Base-by-base conservation (phyloP, 2,888 invertebrate genomes). In the Polyommatus iphigenia region DNA sequence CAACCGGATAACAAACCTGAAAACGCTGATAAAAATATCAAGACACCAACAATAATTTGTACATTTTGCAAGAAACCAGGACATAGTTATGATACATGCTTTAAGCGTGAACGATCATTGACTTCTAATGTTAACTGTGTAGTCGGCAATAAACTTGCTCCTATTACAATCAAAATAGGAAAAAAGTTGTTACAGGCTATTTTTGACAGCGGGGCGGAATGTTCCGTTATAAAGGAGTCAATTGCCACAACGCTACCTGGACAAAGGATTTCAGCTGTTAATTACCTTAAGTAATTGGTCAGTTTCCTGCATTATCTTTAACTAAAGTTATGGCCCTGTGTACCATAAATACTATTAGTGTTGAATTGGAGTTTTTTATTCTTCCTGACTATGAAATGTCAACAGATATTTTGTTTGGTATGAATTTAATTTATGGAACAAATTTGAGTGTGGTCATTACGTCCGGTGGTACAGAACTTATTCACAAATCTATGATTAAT, bases 171-270 rank as follows among this genome's bases (percentile, higher is more conserved):
- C 0, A 7, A 5, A 5, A 78, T 84, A 2, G 81, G 81, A 0
- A 20, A 62, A 7, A 75, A 50, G 8, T 78, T 36, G 5, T 46
- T 84, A 0, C 36, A 76, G 1, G 80, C 84, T 0, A 72, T 85
- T 0, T 85, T 85, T 71, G 85, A 85, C 46, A 85, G 85, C 20
- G 85, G 85, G 0, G 84, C 85, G 0, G 85, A 85, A 50, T 84
- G 84, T 76, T 85, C 85, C 1, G 13, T 85, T 0, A 82, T 85
- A 2, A 79, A 83, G 0, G 84, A 84, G 54, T 82, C 84, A 0
- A 0, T 85, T 0, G 84, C 84, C 0, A 76, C 78, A 0, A 79
- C 78, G 57, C n/a, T 86, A 71, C 84, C 84, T 0, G 85, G 85
- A 0, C 67, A 80, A 79, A 67, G 83, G 77, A 29, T 3, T 8